Base-by-base conservation (phyloP, 2,888 invertebrate species). In the Drosophila anomalipes region DNA sequence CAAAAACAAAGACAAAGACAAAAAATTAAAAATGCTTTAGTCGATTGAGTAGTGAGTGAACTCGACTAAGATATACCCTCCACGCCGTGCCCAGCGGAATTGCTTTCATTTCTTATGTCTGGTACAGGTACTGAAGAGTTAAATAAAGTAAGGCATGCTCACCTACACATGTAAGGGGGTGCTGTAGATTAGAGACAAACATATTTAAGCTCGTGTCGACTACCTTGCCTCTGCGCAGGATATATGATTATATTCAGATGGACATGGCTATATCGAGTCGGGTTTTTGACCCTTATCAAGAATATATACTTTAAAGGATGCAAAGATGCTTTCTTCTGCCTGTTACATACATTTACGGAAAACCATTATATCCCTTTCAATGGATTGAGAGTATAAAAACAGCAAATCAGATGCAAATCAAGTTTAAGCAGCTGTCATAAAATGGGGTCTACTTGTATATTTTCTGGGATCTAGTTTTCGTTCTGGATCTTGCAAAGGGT, bases 401-500 rank as follows among this genome's bases (percentile, higher is more conserved):
- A 26, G 2, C 7, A 47, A 47, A 47, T 26, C 47, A 47, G 47
- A 26, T 9, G 1, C 16, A 47, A 16, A 47, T 26, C 26, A 26
- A 26, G 16, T 47, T 26, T 26, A 26, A 16, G 4, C 14, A 47
- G 47, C 26, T 47, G 26, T 26, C 47, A 47, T 47, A 47, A 47
- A 26, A 26, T 47, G 47, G 16, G 26, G 9, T 47, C 16, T 26
- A 9, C 16, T 16, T 16, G 26, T 26, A 26, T 47, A 26, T 47
- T 47, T 16, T 26, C 16, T 47, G 9, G 4, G 16, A 9, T 47
- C 39, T 32, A 28, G 7, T 5, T 12, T 44, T 44, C 12, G 32
- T 39, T 51, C 49, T 39, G 16, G 4, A 9, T 9, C 28, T 37
- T 22, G 5, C 35, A 68, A 70, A 70, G 70, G 57, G 70, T 59